Base-by-base conservation (phyloP, 1,140 invertebrate species). In the Ceratosolen solmsi region DNA sequence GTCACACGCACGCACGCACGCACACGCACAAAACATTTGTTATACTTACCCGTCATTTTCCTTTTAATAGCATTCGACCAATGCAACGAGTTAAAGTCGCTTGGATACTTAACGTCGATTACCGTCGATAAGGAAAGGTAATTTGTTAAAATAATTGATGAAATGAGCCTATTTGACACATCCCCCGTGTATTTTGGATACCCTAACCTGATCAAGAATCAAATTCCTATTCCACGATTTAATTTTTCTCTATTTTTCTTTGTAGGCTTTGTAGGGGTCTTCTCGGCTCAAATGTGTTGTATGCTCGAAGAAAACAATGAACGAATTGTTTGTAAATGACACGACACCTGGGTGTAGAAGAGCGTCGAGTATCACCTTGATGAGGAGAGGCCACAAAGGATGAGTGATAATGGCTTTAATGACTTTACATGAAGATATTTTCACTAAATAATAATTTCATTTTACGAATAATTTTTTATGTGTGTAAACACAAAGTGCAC, bases 221-320 rank as follows among this genome's bases (percentile, higher is more conserved):
- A 4, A 41, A 33, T 65, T 46, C 22, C 13, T 38, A 17, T 58
- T 9, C 33, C 33, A 20, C 46, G 36, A 58, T 74, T 74, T 17
- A 49, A 30, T 77, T 65, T 77, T 13, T n/a, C 41, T 65, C 36
- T 79, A 38, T 79, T 56, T 71, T 63, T 79, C 51, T 41, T 71
- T 71, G 49, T 46, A 70, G 63, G n/a, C 22, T 27, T 71, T 13
- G 22, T 9, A 9, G 27, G 49, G 27, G n/a, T n/a, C n/a, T n/a
- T 1, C 27, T 27, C 17, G 27, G 27, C 54, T 41, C 36, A 46
- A 27, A 77, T 77, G 75, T 36, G 58, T 49, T 25, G 7, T n/a
- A n/a, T n/a, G n/a, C 25, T 58, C 33, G 51, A 73, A 49, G 54
- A 73, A 80, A 80, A 80, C 79, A 80, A 80, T 80, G 79, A 65